Evolutionary conservation across 2,888 invertebrate species (phyloP), one percentile per base, ranked within the genome.

Genomic region (Diarsia rubi): DNA sequence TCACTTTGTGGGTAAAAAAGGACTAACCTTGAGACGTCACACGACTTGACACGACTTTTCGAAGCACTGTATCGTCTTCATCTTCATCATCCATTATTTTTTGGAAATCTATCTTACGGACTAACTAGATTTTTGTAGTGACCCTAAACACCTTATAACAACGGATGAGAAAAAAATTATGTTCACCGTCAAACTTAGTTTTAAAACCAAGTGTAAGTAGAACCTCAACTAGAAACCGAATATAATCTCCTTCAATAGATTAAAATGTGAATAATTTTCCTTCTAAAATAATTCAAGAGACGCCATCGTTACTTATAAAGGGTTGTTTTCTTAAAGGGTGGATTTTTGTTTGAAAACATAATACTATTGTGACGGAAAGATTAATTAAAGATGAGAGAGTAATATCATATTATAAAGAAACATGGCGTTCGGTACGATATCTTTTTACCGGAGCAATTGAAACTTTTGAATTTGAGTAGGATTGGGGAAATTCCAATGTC

Each of bases 291-390:
- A 85, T 81, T 79, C 64, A 57, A 78, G 75, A 71, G 88, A 72
- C 76, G 67, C 71, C 76, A 54, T 69, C 79, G 65, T 75, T 85
- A 81, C 74, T 70, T 5, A 27, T 57, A 85, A 87, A 86, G 88
- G 88, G 86, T 83, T 82, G 80, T 83, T 83, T 87, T 86, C 84
- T 81, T 79, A 85, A 79, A 82, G 83, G 84, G 85, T 86, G 63
- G 59, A 82, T 85, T 87, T 88, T 88, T 88, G 88, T 90, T 89
- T 89, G 89, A 86, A 86, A 89, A 89, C 83, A 82, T 88, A 88
- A 90, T 90, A 90, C 88, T 88, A 82, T 82, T 87, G 87, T 86
- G 81, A 78, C 82, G 72, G 79, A 66, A 77, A 77, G 78, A 81
- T 83, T 86, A 90, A 90, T 90, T 90, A 90, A 83, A 83, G 81